phyloP scores from a whole-genome alignment of 1,140 invertebrate species.

The Aradophagus sp. region DNA sequence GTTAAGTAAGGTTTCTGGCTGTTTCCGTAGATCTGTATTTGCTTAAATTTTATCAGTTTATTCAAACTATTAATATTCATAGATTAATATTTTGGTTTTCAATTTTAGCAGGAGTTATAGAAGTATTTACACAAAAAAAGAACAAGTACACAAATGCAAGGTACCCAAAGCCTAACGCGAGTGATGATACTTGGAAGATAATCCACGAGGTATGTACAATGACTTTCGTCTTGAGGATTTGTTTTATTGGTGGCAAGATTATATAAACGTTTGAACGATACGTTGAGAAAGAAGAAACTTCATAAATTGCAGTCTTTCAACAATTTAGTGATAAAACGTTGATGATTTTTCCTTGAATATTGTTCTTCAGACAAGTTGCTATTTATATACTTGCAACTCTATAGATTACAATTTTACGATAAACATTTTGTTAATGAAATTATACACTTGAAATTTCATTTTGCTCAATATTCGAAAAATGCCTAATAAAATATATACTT shows the following conservation, averaged over 20 bases:
- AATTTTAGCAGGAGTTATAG: too few relatives aligned
- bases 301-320: slow-evolving; percentile 40
- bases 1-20: too few relatives aligned
- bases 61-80: slow-evolving; percentile 1
- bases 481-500: too few relatives aligned
- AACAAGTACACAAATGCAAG: too few relatives aligned
- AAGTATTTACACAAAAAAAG: too few relatives aligned
- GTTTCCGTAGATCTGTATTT: too few relatives aligned
- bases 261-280: slow-evolving; percentile 13
- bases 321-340: slow-evolving; percentile 25
- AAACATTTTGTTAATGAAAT: too few relatives aligned
- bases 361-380: too few relatives aligned
- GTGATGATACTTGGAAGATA: slow-evolving; percentile 34
- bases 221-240: not conserved
- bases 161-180: slow-evolving; percentile 34
- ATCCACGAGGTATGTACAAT: slow-evolving; percentile 21
- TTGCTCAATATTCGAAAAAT: too few relatives aligned
- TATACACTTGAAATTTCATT: too few relatives aligned
- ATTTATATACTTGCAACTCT: too few relatives aligned
- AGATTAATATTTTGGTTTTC: slow-evolving; percentile 49
- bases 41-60: not conserved
- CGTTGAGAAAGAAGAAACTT: slow-evolving; percentile 23
- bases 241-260: not conserved
- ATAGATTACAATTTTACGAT: too few relatives aligned
- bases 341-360: not conserved